These are phyloP conservation scores for Gymnocheta viridis DNA, from an alignment of 2,888 invertebrate genomes.

Conservation along the genomic window DNA sequence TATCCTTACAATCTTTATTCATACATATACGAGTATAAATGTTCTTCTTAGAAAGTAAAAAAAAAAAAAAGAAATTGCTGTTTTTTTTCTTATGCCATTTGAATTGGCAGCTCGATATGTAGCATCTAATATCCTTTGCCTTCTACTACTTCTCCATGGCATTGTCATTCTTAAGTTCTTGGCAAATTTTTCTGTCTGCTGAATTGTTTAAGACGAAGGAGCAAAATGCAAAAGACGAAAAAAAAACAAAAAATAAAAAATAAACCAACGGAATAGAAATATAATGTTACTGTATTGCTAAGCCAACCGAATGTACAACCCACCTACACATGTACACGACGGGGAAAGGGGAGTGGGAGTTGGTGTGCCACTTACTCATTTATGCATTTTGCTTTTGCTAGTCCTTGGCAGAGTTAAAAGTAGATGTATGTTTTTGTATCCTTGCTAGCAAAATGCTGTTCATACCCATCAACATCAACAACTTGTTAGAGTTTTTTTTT, in stretches of 20 bases:
- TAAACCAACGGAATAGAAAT: conserved; percentile 11
- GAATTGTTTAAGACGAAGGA: conserved; percentile 56
- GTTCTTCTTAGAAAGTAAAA: conserved; percentile 8
- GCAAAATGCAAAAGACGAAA: conserved; percentile 7
- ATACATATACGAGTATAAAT: conserved; percentile 20
- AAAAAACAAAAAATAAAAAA: conserved; percentile 2
- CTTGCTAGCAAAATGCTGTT: conserved; percentile 49
- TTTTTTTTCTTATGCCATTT: conserved; percentile 18
- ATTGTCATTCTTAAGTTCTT: conserved; percentile 53
- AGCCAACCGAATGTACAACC: conserved; percentile 29
- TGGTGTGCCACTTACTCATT: neutral
- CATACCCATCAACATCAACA: conserved; percentile 67
- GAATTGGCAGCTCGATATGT: conserved; percentile 63
- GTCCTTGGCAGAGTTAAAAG: conserved; percentile 32
- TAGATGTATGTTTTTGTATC: conserved; percentile 18
- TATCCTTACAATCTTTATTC: conserved; percentile 9
- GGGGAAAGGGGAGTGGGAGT: too few species aligned
- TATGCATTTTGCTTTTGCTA: neutral
- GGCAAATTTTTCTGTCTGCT: conserved; percentile 64
- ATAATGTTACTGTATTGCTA: conserved; percentile 54
- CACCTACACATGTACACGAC: neutral
- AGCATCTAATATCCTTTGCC: conserved; percentile 22
- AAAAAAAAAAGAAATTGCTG: neutral
- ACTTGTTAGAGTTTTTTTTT: conserved; percentile 62
- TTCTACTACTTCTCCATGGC: neutral